phyloP scores from a whole-genome alignment of 1,140 invertebrate species.

The Goniozus legneri region DNA sequence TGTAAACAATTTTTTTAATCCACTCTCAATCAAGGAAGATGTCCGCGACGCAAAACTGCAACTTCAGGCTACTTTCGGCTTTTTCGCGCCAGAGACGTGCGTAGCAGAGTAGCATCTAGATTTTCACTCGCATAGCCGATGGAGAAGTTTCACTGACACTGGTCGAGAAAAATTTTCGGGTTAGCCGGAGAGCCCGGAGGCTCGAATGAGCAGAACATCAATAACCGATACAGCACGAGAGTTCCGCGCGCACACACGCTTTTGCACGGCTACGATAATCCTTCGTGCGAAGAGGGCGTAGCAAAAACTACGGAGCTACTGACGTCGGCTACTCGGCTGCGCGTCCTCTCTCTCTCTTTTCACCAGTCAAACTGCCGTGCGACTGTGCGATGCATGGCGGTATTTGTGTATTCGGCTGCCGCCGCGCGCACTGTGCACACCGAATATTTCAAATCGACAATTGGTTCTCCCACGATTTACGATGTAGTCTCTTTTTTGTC shows the following conservation, averaged over 20 bases:
- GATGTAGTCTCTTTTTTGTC: too few species aligned
- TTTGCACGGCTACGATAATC: slow-evolving; percentile 25
- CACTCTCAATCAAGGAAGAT: too few species aligned
- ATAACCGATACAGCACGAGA: slow-evolving; percentile 25
- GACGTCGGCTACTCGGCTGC: not conserved
- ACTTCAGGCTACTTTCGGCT: too few species aligned
- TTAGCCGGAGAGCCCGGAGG: slow-evolving; percentile 11
- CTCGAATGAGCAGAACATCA: slow-evolving; percentile 33
- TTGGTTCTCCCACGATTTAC: too few species aligned
- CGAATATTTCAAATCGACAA: too few species aligned
- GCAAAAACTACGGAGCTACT: slow-evolving; percentile 27
- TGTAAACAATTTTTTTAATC: too few species aligned
- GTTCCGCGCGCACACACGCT: too few species aligned
- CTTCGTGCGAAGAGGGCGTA: slow-evolving; percentile 27
- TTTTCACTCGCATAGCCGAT: too few species aligned
- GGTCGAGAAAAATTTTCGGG: not conserved
- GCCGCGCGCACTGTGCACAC: slow-evolving; percentile 9
- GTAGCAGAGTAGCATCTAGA: too few species aligned
- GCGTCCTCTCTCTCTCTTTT: not conserved
- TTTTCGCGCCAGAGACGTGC: too few species aligned
- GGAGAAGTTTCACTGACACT: too few species aligned
- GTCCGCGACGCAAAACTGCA: too few species aligned
- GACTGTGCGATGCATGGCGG: not conserved
- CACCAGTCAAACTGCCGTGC: not conserved
- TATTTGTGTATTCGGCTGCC: slow-evolving; percentile 7